Base-by-base conservation (phyloP, 2,797 vertebrate species). In the Xenentodon cancila region DNA sequence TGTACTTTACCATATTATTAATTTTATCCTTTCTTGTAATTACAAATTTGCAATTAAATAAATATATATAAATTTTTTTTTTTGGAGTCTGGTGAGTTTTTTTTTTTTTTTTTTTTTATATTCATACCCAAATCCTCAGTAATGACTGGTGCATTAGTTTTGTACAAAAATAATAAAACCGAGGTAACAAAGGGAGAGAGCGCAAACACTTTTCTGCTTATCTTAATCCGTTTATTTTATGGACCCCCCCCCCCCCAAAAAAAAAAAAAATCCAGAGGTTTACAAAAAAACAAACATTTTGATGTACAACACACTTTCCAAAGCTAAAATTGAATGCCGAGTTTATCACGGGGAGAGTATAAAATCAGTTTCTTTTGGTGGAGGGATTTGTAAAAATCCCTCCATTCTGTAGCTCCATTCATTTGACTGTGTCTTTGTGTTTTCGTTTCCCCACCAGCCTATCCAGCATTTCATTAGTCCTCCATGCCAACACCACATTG, bases 281-380 rank as follows among this genome's bases (percentile, higher is more conserved):
- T 17, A 71, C 69, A 73, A 48, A 66, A 64, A 62, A 68, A 75
- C 54, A 68, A 71, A 70, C 50, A 56, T 84, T 82, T 46, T 71
- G 77, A 83, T 81, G 69, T 51, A 17, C 48, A 80, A 83, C 78
- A 75, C 86, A 83, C 66, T 77, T 75, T 82, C 66, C 51, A 74
- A 77, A 30, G 53, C 62, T 74, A 81, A 84, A 84, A 86, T 60
- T 18, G 44, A 75, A 88, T 84, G 80, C 84, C 71, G 79, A 87
- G 78, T 89, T 63, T 53, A 85, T 88, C 83, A 84, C 76, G 71
- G 75, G 64, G 49, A 71, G 80, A 81, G 86, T 88, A 89, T 88
- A 88, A 91, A 90, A 91, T 89, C 86, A 77, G 86, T 88, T 89
- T 88, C 77, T 84, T 87, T 87, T 88, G 89, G 88, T 91, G 80